Conservation (phyloP, 2,888 invertebrate species). For the Monochamus alternatus region DNA sequence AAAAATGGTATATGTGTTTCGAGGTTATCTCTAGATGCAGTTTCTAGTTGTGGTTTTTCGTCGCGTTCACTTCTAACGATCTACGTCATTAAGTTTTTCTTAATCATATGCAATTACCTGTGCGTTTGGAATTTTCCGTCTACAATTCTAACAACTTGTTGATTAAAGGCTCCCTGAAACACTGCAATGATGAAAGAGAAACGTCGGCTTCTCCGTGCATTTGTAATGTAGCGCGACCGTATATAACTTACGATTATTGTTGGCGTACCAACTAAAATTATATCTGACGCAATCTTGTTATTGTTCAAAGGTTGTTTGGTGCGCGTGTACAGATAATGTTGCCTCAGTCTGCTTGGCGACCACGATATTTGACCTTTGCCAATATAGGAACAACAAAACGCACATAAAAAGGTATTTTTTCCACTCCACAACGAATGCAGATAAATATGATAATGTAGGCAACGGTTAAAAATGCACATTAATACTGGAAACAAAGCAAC, state of each 20-base stretch:
- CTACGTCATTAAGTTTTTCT: constrained; percentile 1
- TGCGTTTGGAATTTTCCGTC: constrained; percentile 12
- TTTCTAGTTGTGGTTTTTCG: not conserved
- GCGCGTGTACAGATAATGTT: constrained; percentile 36
- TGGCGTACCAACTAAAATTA: constrained; percentile 19
- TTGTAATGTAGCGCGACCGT: constrained; percentile 1
- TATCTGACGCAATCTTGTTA: constrained; percentile 23
- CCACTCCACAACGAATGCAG: constrained; percentile 2
- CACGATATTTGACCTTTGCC: constrained; percentile 47
- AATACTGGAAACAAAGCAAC: not conserved
- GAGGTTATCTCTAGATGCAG: constrained; percentile 14
- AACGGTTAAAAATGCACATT: not conserved
- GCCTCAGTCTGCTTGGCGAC: constrained; percentile 54
- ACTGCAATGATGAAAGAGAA: not conserved
- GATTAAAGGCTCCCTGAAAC: constrained; percentile 10
- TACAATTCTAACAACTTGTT: constrained; percentile 5
- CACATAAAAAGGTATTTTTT: constrained; percentile 32
- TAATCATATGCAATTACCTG: constrained; percentile 12
- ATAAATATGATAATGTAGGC: constrained; percentile 2
- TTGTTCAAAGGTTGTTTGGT: constrained; percentile 28
- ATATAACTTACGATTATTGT: constrained; percentile 3
- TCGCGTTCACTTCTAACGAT: constrained; percentile 2
- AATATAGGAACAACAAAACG: not conserved
- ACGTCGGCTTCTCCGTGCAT: constrained; percentile 1
- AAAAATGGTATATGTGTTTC: constrained; percentile 14